Base-by-base conservation (phyloP, 1,140 invertebrate species). In the Lepidurus packardi region DNA sequence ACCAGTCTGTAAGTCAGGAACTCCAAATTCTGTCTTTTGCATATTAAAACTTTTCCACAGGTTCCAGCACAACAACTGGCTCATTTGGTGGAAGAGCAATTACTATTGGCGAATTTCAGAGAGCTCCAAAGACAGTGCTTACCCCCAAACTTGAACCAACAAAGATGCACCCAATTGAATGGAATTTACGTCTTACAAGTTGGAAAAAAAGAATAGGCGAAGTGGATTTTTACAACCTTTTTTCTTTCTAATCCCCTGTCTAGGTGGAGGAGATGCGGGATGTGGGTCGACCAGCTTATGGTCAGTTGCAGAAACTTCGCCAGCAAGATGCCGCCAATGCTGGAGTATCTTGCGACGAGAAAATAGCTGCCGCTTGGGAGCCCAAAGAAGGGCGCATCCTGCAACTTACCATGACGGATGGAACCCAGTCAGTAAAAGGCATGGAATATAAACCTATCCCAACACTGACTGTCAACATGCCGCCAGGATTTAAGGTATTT, bases 331-430 rank as follows among this genome's bases (percentile, higher is more conserved):
- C 84, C 80, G 85, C 86, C 45, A 89, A 90, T 83, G 82, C 85
- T 11, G 83, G 86, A 80, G 85, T 87, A 16, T 86, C 86, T 8
- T 83, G 85, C 43, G 87, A 89, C 76, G 83, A 84, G 73, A 84
- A 84, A 77, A 81, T 82, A 78, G 76, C 78, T 75, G 78, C 77
- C n/a, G 42, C 81, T 78, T 86, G 85, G 85, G 85, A 88, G 78
- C 85, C 86, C 11, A 87, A 89, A 80, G 81, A 83, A 13, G 89
- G 88, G 80, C 85, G 92, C 82, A 91, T 93, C 88, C 86, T 93
- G 78, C 89, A 91, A 83, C 83, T 94, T 47, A 88, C 87, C 75
- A 84, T 94, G 77, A 94, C 92, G 25, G 93, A 95, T 88, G 93
- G 93, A 13, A 85, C 88, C 2, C 90, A 91, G 82, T 85, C 89